Base-by-base conservation (phyloP, 2,113 vertebrate genomes). In the Tamias sibiricus region DNA sequence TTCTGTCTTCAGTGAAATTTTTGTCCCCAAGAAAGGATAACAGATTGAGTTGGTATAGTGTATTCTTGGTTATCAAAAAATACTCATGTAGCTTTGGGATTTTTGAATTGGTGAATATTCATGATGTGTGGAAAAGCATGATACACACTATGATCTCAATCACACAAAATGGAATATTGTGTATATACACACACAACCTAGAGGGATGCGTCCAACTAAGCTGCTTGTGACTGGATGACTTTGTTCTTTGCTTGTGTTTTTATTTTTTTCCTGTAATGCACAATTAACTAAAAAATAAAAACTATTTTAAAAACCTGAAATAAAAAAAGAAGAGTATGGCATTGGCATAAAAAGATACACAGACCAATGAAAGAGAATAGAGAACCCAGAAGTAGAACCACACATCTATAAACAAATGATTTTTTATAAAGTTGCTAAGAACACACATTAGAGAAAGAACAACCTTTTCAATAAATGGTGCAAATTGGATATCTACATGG, bases 261-360 rank as follows among this genome's bases (percentile, higher is more conserved):
- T 87, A 3, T 62, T 16, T 92, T n/a, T n/a, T 97, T 95, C 76
- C 85, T 97, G 37, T 96, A 84, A 91, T 96, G 37, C 88, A 94
- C n/a, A 84, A 47, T 72, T 96, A 92, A 88, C 83, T 32, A 93
- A 85, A 49, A 92, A 94, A 96, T 64, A 97, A 96, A 96, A 9
- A n/a, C n/a, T n/a, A n/a, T n/a, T n/a, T n/a, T n/a, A n/a, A n/a
- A n/a, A n/a, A n/a, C n/a, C n/a, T n/a, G n/a, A n/a, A n/a, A n/a
- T n/a, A n/a, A n/a, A n/a, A n/a, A n/a, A n/a, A n/a, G n/a, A n/a
- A n/a, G n/a, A 47, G 8, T 47, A 47, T 47, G 44, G 44, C 44
- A 47, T 47, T 47, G 44, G 44, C 44, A 47, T 47, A 47, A 47
- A 47, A 47, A 47, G n/a, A 47, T 47, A 47, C 8, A 47, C 44